These are phyloP conservation scores for Meloidogyne exigua DNA, from an alignment of 1,140 invertebrate genomes.

Conservation along the genomic window DNA sequence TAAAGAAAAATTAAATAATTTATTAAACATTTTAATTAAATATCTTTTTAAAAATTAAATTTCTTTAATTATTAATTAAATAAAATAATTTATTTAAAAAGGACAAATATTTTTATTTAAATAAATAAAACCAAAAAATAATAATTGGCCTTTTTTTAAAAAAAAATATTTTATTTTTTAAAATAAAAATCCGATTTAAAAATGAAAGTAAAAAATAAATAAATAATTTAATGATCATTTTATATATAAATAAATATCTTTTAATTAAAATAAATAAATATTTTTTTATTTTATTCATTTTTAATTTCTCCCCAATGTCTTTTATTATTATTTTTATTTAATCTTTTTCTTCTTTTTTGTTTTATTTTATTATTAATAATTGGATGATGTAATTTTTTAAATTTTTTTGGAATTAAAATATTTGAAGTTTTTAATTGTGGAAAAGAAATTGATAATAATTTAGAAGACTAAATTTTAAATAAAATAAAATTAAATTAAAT, in stretches of 20 bases:
- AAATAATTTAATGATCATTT: no score
- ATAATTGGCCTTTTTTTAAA: background rate
- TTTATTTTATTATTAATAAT: background rate
- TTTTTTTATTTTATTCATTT: background rate
- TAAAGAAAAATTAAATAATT: no score
- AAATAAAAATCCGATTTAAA: background rate
- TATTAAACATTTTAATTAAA: no score
- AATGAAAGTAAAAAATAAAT: background rate
- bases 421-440: background rate
- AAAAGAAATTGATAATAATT: background rate
- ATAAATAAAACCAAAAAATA: background rate
- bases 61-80: no score
- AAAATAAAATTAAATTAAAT: background rate
- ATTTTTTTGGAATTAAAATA: background rate
- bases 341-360: background rate
- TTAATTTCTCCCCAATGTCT: background rate
- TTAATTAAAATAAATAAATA: no score
- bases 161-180: background rate
- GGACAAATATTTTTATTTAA: no score
- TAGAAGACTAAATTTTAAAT: background rate
- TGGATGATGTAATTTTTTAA: background rate
- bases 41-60: no score
- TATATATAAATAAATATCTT: no score
- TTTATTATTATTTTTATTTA: background rate
- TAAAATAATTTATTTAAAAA: no score